Evolutionary conservation across 2,113 vertebrate genomes (phyloP), one percentile per base, ranked within the genome.

Genomic region (Talpa occidentalis): DNA sequence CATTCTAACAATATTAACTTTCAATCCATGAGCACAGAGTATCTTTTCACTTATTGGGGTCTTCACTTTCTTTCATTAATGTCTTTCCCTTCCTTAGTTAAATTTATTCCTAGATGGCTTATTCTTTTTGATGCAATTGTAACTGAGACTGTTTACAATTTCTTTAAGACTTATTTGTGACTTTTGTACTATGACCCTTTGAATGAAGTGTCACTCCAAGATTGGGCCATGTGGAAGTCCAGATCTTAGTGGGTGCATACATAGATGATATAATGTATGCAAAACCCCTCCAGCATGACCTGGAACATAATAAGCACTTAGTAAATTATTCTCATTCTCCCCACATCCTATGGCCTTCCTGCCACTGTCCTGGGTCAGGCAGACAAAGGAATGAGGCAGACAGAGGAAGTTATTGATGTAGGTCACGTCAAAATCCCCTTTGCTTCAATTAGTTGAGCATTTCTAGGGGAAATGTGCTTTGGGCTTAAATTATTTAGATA

Each of bases 401-500:
- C 40, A 76, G 42, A 77, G 26, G 6, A 37, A 74, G 35, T 59
- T 30, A 24, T 26, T 70, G 42, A 35, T 67, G 14, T 11, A 49
- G 72, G 59, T 77, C 28, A 59, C 12, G 35, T 32, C 22, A 21
- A 86, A 66, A 28, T 4, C 60, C 60, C 30, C 40, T 73, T 67
- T 52, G 19, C 87, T 85, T 72, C 91, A 90, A 60, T 90, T 79
- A 86, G 81, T 81, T 91, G 17, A 81, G 6, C 90, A 54, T 96
- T 94, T 93, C 86, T n/a, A 52, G 85, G 70, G 59, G n/a, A 95
- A 89, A 77, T 42, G n/a, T 85, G 42, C 92, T 94, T 85, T 49
- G 60, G 32, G 54, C 64, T 96, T 94, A 83, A 93, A 97, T 95
- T 95, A 96, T 93, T 94, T 96, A 95, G 76, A 56, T 74, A 97